phyloP scores from a whole-genome alignment of 1,140 invertebrate species.

The Leptinotarsa texana region DNA sequence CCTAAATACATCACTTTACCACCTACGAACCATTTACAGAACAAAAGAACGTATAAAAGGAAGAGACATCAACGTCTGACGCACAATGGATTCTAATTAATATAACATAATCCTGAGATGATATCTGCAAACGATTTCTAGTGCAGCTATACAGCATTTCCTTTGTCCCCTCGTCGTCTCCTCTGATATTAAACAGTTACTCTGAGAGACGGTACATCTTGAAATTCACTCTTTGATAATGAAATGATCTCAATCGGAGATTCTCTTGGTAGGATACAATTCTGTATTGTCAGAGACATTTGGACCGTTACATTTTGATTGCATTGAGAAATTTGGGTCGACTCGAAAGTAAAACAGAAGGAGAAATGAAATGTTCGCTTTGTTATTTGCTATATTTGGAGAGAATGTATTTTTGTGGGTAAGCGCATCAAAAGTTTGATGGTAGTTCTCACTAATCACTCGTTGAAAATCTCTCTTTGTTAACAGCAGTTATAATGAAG shows the following conservation, averaged over 20 bases:
- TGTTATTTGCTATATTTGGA: too few species aligned
- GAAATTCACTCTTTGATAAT: constrained; percentile 6
- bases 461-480: too few species aligned
- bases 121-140: constrained; percentile 6
- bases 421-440: too few species aligned
- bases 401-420: too few species aligned
- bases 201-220: not conserved
- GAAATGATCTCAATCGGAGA: not conserved
- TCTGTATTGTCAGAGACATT: not conserved
- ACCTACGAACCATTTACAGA: not conserved
- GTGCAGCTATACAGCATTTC: not conserved
- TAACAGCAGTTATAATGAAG: too few species aligned
- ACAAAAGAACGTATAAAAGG: not conserved
- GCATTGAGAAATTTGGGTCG: not conserved
- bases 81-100: constrained; percentile 2
- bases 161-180: not conserved
- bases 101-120: constrained; percentile 6
- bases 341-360: not conserved
- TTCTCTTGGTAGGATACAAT: not conserved
- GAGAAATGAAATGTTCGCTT: too few species aligned
- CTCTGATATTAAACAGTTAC: constrained; percentile 3
- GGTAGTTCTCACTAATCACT: too few species aligned
- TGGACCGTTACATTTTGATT: not conserved
- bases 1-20: not conserved
- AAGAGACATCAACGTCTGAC: not conserved